A percentile compares a stretch with the other conserved stretches of the same genome.
phyloP scores from a whole-genome alignment of 2,113 vertebrate genomes.

The Vimba vimba region DNA sequence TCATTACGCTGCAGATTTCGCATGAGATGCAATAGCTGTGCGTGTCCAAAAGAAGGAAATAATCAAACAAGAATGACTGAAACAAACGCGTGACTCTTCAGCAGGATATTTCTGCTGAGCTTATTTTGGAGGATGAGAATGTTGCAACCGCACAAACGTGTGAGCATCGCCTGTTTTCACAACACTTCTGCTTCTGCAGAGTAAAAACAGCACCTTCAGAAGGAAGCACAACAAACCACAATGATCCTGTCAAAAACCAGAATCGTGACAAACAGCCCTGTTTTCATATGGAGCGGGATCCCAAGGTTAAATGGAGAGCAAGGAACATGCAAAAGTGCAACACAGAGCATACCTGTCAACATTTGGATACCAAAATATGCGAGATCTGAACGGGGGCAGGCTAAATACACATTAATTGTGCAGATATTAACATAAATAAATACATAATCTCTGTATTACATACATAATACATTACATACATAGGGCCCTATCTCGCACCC shows the following conservation, averaged over 20 bases:
- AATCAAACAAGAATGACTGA: neutral
- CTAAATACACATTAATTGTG: too few species aligned
- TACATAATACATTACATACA: too few species aligned
- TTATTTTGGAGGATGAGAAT: neutral
- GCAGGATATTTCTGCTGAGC: neutral
- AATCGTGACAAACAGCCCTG: conserved; percentile 2
- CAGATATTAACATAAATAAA: too few species aligned
- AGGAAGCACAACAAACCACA: neutral
- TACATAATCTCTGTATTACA: too few species aligned
- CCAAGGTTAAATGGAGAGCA: conserved; percentile 10
- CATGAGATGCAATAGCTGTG: neutral
- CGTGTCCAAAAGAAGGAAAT: conserved; percentile 4
- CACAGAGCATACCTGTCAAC: too few species aligned
- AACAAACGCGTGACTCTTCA: neutral
- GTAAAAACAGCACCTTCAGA: neutral
- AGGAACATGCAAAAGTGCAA: neutral
- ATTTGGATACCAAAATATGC: too few species aligned
- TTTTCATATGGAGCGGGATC: neutral
- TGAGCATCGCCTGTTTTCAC: conserved; percentile 9
- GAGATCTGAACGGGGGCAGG: too few species aligned
- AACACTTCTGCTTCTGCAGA: neutral
- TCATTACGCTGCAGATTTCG: neutral
- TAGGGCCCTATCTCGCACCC: too few species aligned
- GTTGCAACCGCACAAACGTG: neutral
- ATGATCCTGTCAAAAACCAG: neutral